Evolutionary conservation across 2,888 invertebrate genomes (phyloP), one percentile per base, ranked within the genome.

Genomic region (Pyrocoelia pectoralis): DNA sequence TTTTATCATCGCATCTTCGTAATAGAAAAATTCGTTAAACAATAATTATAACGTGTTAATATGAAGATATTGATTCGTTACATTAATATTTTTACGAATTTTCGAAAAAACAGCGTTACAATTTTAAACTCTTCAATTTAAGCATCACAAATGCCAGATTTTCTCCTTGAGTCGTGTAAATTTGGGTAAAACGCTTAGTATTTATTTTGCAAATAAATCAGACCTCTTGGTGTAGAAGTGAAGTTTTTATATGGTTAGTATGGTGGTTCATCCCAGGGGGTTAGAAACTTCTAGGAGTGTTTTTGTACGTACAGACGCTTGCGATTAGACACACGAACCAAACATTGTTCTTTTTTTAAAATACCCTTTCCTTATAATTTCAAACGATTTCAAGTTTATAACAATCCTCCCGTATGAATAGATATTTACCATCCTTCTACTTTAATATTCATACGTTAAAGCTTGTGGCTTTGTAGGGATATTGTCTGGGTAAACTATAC

Each of bases 181-280:
- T 46, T 15, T 18, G 46, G 1, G n/a, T 14, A 46, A 33, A 46
- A 46, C 46, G 46, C 46, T 46, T 46, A 46, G 15, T 46, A 46
- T 46, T 46, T 46, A 46, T 46, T 46, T 46, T 46, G 46, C 13
- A 46, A 46, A 46, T 46, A 46, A 46, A 46, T 46, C 46, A 46
- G 46, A 46, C 46, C 18, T 46, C 18, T 17, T 46, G 17, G 17
- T n/a, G n/a, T 18, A 17, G 46, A 46, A 17, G 13, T 46, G 46
- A 46, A 46, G 17, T 46, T 46, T 46, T 46, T 46, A 46, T 46
- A 46, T 46, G 18, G 46, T 46, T 46, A 46, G 46, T 46, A 8
- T 15, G 10, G 41, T 43, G 41, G 41, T 43, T 43, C 1, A 13
- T 3, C 41, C 41, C 41, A 15, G 15, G 8, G 17, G 46, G n/a